Conservation (phyloP, 1,140 invertebrate genomes). For the Drosophila sucinea region DNA sequence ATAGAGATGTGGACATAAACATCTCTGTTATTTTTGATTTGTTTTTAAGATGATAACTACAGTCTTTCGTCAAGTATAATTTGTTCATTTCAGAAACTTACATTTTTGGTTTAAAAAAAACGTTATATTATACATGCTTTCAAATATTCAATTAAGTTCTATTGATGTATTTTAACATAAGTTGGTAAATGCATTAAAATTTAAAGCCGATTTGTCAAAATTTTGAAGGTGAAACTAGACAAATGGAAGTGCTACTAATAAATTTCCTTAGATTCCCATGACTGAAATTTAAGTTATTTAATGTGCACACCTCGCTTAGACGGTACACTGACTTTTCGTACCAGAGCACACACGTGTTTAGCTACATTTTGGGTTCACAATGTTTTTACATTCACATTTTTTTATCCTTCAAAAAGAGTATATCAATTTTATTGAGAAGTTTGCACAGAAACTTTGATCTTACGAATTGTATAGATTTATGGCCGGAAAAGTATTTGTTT, state of each 20-base stretch:
- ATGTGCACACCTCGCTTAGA: constrained; percentile 2
- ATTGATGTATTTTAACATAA: too few species aligned
- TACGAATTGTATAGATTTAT: not conserved
- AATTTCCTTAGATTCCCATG: not conserved
- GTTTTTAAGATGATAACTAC: too few species aligned
- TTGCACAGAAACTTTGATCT: not conserved
- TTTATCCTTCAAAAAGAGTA: not conserved
- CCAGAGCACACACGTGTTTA: constrained; percentile 23
- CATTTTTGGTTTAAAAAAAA: not conserved
- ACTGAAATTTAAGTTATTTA: not conserved
- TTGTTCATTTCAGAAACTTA: too few species aligned
- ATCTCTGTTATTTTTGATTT: too few species aligned
- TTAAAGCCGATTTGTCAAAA: too few species aligned
- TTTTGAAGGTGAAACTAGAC: too few species aligned
- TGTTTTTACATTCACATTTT: not conserved
- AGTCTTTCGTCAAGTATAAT: too few species aligned
- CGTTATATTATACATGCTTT: not conserved
- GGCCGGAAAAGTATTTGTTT: too few species aligned
- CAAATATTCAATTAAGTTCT: too few species aligned
- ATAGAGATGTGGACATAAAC: too few species aligned
- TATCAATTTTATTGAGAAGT: not conserved
- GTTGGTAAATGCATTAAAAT: too few species aligned
- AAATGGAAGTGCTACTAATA: not conserved
- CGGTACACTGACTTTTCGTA: constrained; percentile 30
- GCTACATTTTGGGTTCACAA: constrained; percentile 23